Evolutionary conservation across 2,113 vertebrate genomes (phyloP), one percentile per base, ranked within the genome.

Genomic region (Mormyrus lacerda): DNA sequence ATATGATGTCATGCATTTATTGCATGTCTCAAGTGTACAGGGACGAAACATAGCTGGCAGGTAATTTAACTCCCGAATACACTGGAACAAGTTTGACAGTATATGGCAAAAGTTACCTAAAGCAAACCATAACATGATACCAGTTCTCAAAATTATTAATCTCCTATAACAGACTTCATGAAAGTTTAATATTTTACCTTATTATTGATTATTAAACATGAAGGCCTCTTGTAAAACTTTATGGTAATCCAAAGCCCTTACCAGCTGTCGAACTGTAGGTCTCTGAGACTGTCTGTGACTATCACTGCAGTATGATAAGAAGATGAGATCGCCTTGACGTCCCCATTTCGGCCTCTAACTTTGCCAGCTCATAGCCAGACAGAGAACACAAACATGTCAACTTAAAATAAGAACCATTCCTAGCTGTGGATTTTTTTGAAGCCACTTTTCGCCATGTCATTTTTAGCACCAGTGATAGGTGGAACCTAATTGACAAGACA

Each of bases 181-280:
- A 19, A 35, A 79, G 44, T 84, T 84, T 47, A 45, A 45, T 45
- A 47, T 82, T 82, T 82, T 82, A 82, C 5, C 44, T 84, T 11
- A 42, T 84, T 47, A 24, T 24, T 31, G 10, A 31, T 27, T 24
- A 44, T 84, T 47, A n/a, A 47, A 85, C 35, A 51, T 8, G 5
- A 5, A 83, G 50, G n/a, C 27, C 35, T 44, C 31, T 44, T 44
- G 19, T 35, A 93, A 9, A 94, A 98, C 97, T 98, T 98, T 92
- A 97, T 97, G 39, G 97, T 98, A 53, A 98, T 97, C 93, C 98
- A 97, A 0, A 97, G 97, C 84, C 97, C 92, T 90, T 98, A 97
- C 73, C 97, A 97, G 0, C 96, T 98, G 90, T 98, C 97, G 0
- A 97, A 96, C 93, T 98, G 98, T 55, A 98, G 95, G 61, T 97